These are phyloP conservation scores for Ameiurus melas DNA, from an alignment of 2,113 vertebrate species.

Conservation along the genomic window DNA sequence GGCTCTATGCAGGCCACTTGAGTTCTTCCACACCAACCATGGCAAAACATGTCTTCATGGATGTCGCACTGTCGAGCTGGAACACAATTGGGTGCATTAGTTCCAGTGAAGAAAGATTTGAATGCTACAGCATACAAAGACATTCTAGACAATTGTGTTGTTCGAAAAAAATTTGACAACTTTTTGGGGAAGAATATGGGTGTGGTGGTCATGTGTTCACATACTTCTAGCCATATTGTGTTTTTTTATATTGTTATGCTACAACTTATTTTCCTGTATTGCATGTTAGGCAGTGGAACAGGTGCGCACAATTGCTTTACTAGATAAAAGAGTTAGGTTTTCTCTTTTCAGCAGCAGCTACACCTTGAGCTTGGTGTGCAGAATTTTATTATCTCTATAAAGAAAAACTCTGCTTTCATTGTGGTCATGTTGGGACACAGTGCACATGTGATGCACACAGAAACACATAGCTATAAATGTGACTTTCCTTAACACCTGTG, in stretches of 20 bases:
- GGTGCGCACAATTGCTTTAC: neutral
- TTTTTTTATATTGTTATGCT: neutral
- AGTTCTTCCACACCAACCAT: neutral
- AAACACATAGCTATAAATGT: conserved; percentile 3
- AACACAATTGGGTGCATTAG: neutral
- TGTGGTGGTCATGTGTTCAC: neutral
- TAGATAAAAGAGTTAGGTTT: neutral
- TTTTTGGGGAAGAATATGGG: neutral
- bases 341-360: neutral
- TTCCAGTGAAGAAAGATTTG: neutral
- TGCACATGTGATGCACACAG: conserved; percentile 14
- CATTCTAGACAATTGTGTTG: neutral
- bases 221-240: neutral
- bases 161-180: neutral
- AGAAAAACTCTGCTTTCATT: neutral
- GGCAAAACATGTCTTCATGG: neutral
- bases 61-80: neutral
- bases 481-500: conserved; percentile 65
- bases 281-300: neutral
- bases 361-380: neutral
- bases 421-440: neutral
- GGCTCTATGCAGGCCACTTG: neutral
- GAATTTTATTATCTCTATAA: neutral
- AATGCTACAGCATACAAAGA: neutral
- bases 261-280: neutral